phyloP scores from a whole-genome alignment of 1,140 invertebrate genomes.

The Drosophila suzukii region DNA sequence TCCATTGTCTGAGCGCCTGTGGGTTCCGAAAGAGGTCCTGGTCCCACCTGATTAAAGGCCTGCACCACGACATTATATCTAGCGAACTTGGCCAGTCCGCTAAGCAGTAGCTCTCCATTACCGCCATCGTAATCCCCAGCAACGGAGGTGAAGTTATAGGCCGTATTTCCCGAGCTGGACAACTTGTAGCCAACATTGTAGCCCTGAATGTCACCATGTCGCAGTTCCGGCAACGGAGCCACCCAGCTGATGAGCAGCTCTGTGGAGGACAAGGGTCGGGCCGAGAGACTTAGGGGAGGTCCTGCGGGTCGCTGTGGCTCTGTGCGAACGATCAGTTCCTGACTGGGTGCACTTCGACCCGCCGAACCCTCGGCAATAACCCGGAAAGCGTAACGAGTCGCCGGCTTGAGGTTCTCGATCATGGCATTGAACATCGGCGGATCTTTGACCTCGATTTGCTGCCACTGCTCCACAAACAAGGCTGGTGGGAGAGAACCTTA shows the following conservation, averaged over 20 bases:
- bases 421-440: slow-evolving; percentile 87
- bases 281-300: slow-evolving; percentile 89
- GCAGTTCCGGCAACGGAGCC: slow-evolving; percentile 88
- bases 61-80: slow-evolving; percentile 92
- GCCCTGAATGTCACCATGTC: slow-evolving; percentile 90
- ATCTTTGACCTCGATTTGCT: slow-evolving; percentile 88
- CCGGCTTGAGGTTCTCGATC: slow-evolving; percentile 90
- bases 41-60: slow-evolving; percentile 94
- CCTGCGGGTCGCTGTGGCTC: slow-evolving; percentile 92
- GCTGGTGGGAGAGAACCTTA: slow-evolving; percentile 17
- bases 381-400: slow-evolving; percentile 90
- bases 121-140: slow-evolving; percentile 89
- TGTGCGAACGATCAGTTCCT: slow-evolving; percentile 89
- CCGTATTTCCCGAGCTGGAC: slow-evolving; percentile 78
- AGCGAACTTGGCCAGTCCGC: slow-evolving; percentile 90
- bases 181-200: slow-evolving; percentile 87
- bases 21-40: slow-evolving; percentile 91
- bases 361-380: slow-evolving; percentile 91
- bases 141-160: slow-evolving; percentile 89
- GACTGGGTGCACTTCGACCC: slow-evolving; percentile 89
- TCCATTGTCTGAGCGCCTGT: slow-evolving; percentile 91
- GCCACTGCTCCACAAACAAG: slow-evolving; percentile 86
- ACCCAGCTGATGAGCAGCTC: slow-evolving; percentile 92
- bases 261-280: slow-evolving; percentile 90
- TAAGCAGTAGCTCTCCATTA: slow-evolving; percentile 87